A percentile compares a stretch with the other conserved stretches of the same genome.
Conservation (phyloP, 2,113 vertebrate species). For the Dasypus novemcinctus region DNA sequence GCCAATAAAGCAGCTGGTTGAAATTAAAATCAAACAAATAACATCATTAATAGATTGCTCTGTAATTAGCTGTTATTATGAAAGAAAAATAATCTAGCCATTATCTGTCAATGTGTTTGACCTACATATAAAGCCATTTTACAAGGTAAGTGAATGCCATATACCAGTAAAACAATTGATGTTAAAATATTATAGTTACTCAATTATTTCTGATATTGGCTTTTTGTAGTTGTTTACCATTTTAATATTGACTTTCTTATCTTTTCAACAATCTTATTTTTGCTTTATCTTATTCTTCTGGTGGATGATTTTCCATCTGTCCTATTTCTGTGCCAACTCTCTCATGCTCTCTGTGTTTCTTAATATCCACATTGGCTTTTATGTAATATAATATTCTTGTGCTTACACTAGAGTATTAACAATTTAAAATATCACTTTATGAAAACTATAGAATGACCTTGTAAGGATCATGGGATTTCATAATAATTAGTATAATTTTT, state of each 20-base stretch:
- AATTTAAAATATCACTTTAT: neutral
- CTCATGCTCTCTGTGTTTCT: neutral
- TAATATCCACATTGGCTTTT: neutral
- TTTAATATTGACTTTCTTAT: neutral
- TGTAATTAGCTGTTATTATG: neutral
- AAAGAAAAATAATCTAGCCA: neutral
- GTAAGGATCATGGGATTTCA: neutral
- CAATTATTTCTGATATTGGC: neutral
- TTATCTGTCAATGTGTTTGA: neutral
- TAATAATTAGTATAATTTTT: neutral
- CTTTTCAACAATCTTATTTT: neutral
- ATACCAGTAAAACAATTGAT: neutral
- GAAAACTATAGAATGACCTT: neutral
- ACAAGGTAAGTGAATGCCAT: neutral
- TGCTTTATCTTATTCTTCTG: neutral
- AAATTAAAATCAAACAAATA: constrained; percentile 23
- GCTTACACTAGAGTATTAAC: neutral
- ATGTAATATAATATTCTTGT: neutral
- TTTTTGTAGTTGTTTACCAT: neutral
- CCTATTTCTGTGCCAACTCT: neutral
- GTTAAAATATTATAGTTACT: neutral
- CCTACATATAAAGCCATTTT: neutral
- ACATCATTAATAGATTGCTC: neutral
- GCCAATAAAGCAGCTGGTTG: neutral
- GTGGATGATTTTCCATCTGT: neutral